Base-by-base conservation (phyloP, 2,888 invertebrate genomes). In the Melieria picta region DNA sequence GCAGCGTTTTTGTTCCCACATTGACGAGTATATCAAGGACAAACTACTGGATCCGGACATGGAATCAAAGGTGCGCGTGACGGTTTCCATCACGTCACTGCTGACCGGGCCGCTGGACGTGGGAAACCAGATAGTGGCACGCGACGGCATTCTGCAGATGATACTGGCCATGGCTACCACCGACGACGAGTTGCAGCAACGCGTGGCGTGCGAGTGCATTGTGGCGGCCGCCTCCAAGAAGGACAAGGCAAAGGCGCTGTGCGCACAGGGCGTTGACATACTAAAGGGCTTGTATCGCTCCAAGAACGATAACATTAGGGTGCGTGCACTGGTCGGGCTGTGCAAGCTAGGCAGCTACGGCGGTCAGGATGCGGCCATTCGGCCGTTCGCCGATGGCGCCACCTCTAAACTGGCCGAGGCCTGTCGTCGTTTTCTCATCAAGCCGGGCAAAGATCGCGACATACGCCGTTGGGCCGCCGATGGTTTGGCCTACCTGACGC, bases 151-250 rank as follows among this genome's bases (percentile, higher is more conserved):
- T 73, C 89, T 98, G 79, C 95, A 97, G 86, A 97, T 99, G 94
- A 97, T 99, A 86, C 88, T 99, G 47, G 95, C 95, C 6, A 97
- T 99, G 97, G 99, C 99, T 3, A 93, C 93, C 73, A 94, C 95
- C 9, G 96, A 97, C n/a, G 95, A 98, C 82, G 78, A 90, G 11
- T 87, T 98, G 0, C 96, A 98, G 83, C 93, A 99, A 88, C 94
- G 93, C 87, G 94, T 98, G 11, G 95, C 99, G 0, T 97, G 97
- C 82, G 99, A 99, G 87, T 97, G 99, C 79, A 92, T 99, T 62
- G 95, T 99, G 73, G 96, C 97, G 5, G 97, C 98, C 4, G 94
- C 98, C 2, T 96, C 97, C 5, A 99, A 99, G 86, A 97, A 97
- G 85, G 98, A 99, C 84, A 97, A 98, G 88, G 98, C 98, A 4